Conservation (phyloP, 92 coral and sea anemone species). For the Metridium senile region DNA sequence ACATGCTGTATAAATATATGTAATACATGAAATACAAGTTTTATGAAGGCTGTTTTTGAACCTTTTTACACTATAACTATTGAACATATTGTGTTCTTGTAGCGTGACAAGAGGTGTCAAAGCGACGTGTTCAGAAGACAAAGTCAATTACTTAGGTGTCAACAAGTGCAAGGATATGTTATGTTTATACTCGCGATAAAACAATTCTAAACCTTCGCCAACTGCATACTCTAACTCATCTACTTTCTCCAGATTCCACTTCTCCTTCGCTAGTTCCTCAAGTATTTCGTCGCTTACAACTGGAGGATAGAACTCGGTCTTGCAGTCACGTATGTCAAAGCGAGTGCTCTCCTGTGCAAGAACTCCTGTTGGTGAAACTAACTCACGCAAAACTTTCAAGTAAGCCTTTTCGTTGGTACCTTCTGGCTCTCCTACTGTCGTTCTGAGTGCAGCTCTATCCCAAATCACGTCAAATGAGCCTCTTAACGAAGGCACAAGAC, state of each 20-base stretch:
- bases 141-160: constrained; percentile 32
- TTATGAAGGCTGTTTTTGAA: no score
- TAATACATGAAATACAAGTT: no score
- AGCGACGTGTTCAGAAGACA: neutral
- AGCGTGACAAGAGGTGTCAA: neutral
- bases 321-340: constrained; percentile 20
- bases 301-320: neutral
- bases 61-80: no score
- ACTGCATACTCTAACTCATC: constrained; percentile 17
- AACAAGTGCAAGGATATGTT: constrained; percentile 29
- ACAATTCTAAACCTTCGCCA: constrained; percentile 33
- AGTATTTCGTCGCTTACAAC: constrained; percentile 32
- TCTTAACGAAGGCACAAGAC: constrained; percentile 29
- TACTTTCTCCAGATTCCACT: constrained; percentile 31
- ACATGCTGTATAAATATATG: no score
- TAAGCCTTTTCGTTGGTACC: constrained; percentile 29
- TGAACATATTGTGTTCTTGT: no score
- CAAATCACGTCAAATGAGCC: constrained; percentile 42
- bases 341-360: constrained; percentile 42
- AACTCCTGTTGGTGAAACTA: constrained; percentile 13
- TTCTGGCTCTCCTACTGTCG: constrained; percentile 26
- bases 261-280: constrained; percentile 19
- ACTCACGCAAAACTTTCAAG: constrained; percentile 18
- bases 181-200: constrained; percentile 34
- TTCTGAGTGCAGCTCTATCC: constrained; percentile 47